Percentiles rank a stretch among this genome's conserved stretches.
Evolutionary conservation across 1,140 invertebrate species (phyloP).

Genomic region (Trichogramma pretiosum): DNA sequence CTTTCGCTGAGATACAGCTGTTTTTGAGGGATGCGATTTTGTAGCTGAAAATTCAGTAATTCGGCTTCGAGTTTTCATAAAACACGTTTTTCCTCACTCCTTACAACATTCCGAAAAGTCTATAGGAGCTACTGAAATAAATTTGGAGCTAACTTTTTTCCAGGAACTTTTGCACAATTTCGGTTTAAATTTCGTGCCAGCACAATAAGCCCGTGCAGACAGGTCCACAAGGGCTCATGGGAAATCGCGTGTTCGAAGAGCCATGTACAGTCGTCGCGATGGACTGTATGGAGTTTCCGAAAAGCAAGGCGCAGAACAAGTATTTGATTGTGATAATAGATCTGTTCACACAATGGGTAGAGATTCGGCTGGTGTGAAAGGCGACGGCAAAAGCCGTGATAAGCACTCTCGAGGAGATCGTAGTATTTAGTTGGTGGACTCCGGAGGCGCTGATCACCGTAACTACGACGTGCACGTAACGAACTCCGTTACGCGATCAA

Average conservation of each 20-base stretch:
- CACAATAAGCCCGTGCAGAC: neutral
- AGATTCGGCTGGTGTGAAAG: constrained; percentile 9
- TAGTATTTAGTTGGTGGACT: constrained; percentile 12
- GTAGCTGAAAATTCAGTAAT: too few species aligned
- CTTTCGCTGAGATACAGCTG: too few species aligned
- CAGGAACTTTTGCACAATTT: too few species aligned
- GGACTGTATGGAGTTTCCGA: too few species aligned
- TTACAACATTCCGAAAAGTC: too few species aligned
- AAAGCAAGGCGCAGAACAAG: neutral
- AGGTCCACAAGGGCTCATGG: neutral
- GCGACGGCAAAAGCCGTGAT: constrained; percentile 12
- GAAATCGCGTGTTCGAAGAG: neutral
- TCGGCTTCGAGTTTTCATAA: too few species aligned
- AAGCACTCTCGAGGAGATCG: neutral
- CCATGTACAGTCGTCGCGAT: neutral
- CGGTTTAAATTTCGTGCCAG: too few species aligned
- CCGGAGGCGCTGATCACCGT: constrained; percentile 25
- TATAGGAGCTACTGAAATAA: too few species aligned
- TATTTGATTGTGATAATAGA: constrained; percentile 19
- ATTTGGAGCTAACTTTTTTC: too few species aligned
- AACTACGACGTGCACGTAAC: constrained; percentile 28
- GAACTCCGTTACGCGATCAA: constrained; percentile 30
- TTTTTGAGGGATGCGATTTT: too few species aligned
- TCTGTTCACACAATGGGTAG: constrained; percentile 19
- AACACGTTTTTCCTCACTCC: too few species aligned